These are phyloP conservation scores for Panagrolaimus sp. DNA, from an alignment of 1,140 invertebrate genomes.

Conservation along the genomic window DNA sequence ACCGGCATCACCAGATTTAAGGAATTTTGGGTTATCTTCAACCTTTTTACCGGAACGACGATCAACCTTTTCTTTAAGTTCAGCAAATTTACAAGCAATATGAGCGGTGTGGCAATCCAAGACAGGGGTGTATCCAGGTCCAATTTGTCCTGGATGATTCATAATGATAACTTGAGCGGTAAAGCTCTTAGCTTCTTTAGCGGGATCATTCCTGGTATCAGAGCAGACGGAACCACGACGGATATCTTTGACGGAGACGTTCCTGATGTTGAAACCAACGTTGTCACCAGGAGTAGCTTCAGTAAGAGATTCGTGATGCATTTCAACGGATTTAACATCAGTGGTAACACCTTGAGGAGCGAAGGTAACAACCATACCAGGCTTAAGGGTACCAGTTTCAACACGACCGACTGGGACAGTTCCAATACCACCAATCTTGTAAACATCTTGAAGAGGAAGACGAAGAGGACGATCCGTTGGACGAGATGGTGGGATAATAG, in stretches of 20 bases:
- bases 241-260: conserved; percentile 95
- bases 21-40: conserved; percentile 66
- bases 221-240: conserved; percentile 91
- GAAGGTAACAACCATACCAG: conserved; percentile 95
- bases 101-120: conserved; percentile 97
- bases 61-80: conserved; percentile 96
- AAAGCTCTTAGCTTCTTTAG: conserved; percentile 83
- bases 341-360: conserved; percentile 87
- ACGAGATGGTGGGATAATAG: conserved; percentile 82
- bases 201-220: conserved; percentile 90
- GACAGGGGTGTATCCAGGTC: conserved; percentile 91
- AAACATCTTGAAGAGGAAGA: conserved; percentile 94
- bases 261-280: conserved; percentile 98
- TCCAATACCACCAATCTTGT: conserved; percentile 99
- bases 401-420: conserved; percentile 97
- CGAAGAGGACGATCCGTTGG: conserved; percentile 92
- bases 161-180: conserved; percentile 92
- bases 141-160: conserved; percentile 94
- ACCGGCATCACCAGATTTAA: conserved; percentile 92
- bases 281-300: conserved; percentile 92
- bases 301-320: conserved; percentile 92
- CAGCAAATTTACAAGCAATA: conserved; percentile 95
- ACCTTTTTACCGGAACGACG: conserved; percentile 77
- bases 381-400: conserved; percentile 93
- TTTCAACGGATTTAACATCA: conserved; percentile 98